phyloP scores from a whole-genome alignment of 2,888 invertebrate genomes.

The Muscina levida region DNA sequence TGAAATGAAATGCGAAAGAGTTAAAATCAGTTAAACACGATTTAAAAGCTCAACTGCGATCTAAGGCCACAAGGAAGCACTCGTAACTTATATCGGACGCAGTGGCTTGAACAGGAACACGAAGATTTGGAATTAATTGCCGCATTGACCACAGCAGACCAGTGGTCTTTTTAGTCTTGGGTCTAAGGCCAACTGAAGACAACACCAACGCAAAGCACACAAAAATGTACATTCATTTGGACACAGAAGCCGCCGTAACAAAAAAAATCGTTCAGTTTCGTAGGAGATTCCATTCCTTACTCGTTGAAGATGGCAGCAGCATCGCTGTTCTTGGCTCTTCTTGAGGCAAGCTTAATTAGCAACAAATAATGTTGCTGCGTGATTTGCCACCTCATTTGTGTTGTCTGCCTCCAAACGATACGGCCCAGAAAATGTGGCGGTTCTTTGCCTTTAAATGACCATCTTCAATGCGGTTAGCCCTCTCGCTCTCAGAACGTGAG shows the following conservation, averaged over 20 bases:
- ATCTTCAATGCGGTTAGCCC: constrained; percentile 23
- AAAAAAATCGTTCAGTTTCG: constrained; percentile 11
- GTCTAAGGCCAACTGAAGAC: background rate
- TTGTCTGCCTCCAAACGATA: background rate
- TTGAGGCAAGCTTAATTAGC: constrained; percentile 76
- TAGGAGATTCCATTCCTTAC: constrained; percentile 15
- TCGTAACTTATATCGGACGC: constrained; percentile 57
- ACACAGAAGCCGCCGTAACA: constrained; percentile 28
- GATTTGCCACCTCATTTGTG: constrained; percentile 66
- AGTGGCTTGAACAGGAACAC: constrained; percentile 41
- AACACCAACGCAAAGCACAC: constrained; percentile 37
- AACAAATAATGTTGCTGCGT: constrained; percentile 73
- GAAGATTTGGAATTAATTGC: constrained; percentile 65
- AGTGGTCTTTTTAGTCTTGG: constrained; percentile 52
- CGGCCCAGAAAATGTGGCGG: constrained; percentile 46
- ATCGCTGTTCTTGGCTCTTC: background rate
- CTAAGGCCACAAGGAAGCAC: constrained; percentile 27
- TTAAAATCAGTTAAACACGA: constrained; percentile 65
- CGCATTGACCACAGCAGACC: constrained; percentile 52
- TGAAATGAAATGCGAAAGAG: constrained; percentile 59
- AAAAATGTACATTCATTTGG: background rate
- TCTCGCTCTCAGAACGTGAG: constrained; percentile 47
- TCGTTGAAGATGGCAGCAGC: background rate
- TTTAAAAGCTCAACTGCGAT: constrained; percentile 34
- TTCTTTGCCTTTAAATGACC: constrained; percentile 68